Base-by-base conservation (phyloP, 2,888 invertebrate genomes). In the Monopis laevigella region DNA sequence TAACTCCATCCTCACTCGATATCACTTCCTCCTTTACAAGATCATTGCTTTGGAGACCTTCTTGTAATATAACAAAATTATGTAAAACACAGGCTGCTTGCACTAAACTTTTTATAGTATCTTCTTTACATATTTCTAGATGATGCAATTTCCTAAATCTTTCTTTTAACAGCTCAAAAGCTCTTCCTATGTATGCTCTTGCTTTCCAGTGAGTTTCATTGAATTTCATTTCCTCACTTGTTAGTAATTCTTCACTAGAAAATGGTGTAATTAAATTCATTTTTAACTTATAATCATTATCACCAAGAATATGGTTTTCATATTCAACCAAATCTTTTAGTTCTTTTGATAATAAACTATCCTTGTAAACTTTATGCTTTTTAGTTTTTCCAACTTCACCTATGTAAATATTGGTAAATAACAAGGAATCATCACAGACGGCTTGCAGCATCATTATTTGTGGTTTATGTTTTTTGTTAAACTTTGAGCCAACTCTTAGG, bases 201-300 rank as follows among this genome's bases (percentile, higher is more conserved):
- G 74, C 59, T 47, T 66, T 73, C 71, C 70, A 69, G 50, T 73
- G 75, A 14, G 64, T 50, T 48, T 78, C 72, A 61, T 80, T 80
- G 47, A 73, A 78, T 50, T 70, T 78, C 63, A 74, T 74, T 51
- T 80, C 78, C 52, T 80, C 80, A 52, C 57, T 64, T 27, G 75
- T 74, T 36, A 77, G 50, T 32, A 74, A 45, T 45, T 77, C 73
- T 45, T 73, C 72, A 55, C 64, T 35, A 17, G 28, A 34, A 12
- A 42, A 42, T 11, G 80, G 77, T 41, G 70, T 77, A 3, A 80
- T 66, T 42, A 80, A 52, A 52, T 73, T 74, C 40, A 64, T 70
- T 46, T 53, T 54, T 29, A 78, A 53, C 49, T 64, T 77, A 51
- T 77, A 78, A 39, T 72, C 65, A 19, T 66, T 59, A 48, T 70